Percentiles rank a stretch among this genome's conserved stretches.
Conservation (phyloP, 2,888 invertebrate genomes). For the Lithodes maja region DNA sequence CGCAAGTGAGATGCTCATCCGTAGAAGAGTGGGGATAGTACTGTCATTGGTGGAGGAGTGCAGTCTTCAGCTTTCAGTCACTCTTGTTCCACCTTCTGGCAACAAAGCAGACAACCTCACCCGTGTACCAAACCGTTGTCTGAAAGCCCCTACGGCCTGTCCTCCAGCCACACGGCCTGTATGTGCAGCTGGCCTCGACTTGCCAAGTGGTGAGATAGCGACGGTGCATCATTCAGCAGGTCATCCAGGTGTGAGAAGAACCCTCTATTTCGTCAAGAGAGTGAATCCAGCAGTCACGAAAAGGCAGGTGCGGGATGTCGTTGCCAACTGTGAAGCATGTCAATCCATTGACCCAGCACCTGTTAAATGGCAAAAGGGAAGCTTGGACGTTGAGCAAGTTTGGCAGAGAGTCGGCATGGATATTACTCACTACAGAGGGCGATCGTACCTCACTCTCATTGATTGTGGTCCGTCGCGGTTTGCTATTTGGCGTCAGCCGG, state of each 20-base stretch:
- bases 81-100: conserved; percentile 2
- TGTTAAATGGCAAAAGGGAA: not conserved
- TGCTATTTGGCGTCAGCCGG: no score
- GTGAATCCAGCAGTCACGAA: not conserved
- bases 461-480: no score
- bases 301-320: not conserved
- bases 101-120: conserved; percentile 38
- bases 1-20: conserved; percentile 30
- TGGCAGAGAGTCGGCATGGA: not conserved
- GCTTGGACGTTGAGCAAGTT: not conserved
- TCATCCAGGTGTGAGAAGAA: not conserved
- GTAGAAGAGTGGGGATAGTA: conserved; percentile 14
- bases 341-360: not conserved
- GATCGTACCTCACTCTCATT: no score
- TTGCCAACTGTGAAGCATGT: not conserved
- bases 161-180: not conserved
- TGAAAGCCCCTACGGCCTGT: conserved; percentile 15
- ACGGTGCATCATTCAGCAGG: not conserved
- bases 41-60: conserved; percentile 23
- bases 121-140: not conserved
- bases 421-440: not conserved
- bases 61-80: conserved; percentile 9
- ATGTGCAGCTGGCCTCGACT: not conserved
- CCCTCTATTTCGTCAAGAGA: not conserved
- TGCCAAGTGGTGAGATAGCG: not conserved